Conservation (phyloP, 2,888 invertebrate species). For the Phalera bucephala region DNA sequence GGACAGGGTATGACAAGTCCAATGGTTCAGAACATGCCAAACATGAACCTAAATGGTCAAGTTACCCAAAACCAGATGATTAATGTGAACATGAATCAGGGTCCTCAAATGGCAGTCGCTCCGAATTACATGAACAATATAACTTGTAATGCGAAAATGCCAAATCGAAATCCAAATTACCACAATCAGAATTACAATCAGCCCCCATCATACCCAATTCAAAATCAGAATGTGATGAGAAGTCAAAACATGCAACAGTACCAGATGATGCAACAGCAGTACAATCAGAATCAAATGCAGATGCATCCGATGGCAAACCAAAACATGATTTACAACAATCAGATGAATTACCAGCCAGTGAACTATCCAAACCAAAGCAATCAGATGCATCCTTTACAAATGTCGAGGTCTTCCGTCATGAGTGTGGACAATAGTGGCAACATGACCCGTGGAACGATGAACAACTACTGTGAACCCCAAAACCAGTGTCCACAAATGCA, state of each 20-base stretch:
- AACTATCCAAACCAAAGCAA: constrained; percentile 59
- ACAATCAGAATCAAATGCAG: constrained; percentile 58
- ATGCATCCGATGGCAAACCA: constrained; percentile 58
- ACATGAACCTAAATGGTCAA: constrained; percentile 65
- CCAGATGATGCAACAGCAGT: constrained; percentile 67
- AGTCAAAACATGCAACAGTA: constrained; percentile 68
- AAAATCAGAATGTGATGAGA: constrained; percentile 60
- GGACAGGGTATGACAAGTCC: constrained; percentile 67
- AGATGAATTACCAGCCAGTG: constrained; percentile 61
- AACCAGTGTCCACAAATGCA: constrained; percentile 52
- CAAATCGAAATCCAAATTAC: constrained; percentile 63
- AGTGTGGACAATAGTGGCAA: constrained; percentile 75
- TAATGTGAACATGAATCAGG: constrained; percentile 48
- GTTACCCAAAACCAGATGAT: constrained; percentile 58
- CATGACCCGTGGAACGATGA: constrained; percentile 65
- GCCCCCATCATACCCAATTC: constrained; percentile 57
- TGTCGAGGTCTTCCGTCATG: constrained; percentile 76
- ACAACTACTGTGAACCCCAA: constrained; percentile 65
- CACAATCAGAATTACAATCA: constrained; percentile 65
- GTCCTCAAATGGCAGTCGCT: constrained; percentile 41
- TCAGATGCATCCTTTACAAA: constrained; percentile 68
- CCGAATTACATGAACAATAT: constrained; percentile 55
- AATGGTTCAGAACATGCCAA: constrained; percentile 71
- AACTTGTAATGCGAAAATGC: constrained; percentile 57
- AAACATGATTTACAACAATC: constrained; percentile 58